Base-by-base conservation (phyloP, 35 echinoderm and acorn worm genomes). In the Apostichopus parvimensis region DNA sequence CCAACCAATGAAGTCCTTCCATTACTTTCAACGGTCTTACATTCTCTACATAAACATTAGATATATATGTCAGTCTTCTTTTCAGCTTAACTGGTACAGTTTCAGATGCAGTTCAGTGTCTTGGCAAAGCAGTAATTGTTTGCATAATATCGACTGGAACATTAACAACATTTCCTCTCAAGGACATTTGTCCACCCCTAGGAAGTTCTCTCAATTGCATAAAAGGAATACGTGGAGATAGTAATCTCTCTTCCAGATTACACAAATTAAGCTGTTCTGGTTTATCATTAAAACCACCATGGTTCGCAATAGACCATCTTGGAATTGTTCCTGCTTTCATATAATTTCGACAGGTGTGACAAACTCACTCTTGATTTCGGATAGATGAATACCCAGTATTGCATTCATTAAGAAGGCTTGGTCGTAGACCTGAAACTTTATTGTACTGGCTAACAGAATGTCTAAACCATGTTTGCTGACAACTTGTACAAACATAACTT, bases 131-230 rank as follows among this genome's bases (percentile, higher is more conserved):
- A 72, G 61, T 68, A 14, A 92, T 6, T 24, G 80, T 92, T 21
- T 61, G 80, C 54, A 68, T 73, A 24, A 93, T 56, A 87, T 92
- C 91, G 34, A 83, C 78, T 70, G 80, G 91, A 86, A 92, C 91
- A 92, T 92, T 86, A 5, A 92, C 91, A 86, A 80, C 80, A 92
- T n/a, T 92, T 5, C 91, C 91, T 54, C 73, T 83, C 6, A 92
- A n/a, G n/a, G n/a, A n/a, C n/a, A n/a, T n/a, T n/a, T n/a, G n/a
- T n/a, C n/a, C n/a, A n/a, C n/a, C n/a, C n/a, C n/a, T n/a, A n/a
- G n/a, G n/a, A n/a, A n/a, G n/a, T n/a, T n/a, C n/a, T n/a, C n/a
- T n/a, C n/a, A n/a, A n/a, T n/a, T n/a, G n/a, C n/a, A n/a, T n/a
- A n/a, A n/a, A n/a, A n/a, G n/a, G n/a, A n/a, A n/a, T n/a, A n/a